A percentile compares a stretch with the other conserved stretches of the same genome.
phyloP scores from a whole-genome alignment of 2,888 invertebrate genomes.

The Calliphora vomitoria region DNA sequence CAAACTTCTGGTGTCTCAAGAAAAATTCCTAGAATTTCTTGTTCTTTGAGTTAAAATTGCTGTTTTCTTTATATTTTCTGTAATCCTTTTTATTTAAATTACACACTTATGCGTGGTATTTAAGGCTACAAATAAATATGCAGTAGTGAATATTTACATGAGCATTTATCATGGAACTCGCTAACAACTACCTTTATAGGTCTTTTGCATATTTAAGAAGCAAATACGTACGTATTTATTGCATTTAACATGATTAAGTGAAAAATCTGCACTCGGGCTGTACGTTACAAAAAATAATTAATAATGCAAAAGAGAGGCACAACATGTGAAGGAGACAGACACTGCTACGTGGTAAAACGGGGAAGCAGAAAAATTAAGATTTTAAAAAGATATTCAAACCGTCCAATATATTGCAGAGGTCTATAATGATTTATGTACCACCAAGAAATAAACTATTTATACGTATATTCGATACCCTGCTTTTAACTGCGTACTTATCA shows the following conservation, averaged over 20 bases:
- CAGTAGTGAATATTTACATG: constrained; percentile 28
- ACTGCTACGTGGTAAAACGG: neutral
- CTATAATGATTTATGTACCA: too few species aligned
- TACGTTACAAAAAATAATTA: constrained; percentile 41
- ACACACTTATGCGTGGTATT: neutral
- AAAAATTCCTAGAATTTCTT: neutral
- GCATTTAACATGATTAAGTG: constrained; percentile 40
- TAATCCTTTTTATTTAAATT: neutral
- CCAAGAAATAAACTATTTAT: too few species aligned
- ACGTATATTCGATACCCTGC: too few species aligned
- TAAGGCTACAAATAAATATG: neutral
- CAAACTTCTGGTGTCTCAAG: neutral
- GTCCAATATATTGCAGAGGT: too few species aligned
- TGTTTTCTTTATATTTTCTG: neutral
- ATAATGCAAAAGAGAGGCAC: constrained; percentile 30
- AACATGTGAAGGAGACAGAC: constrained; percentile 20
- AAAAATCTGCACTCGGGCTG: constrained; percentile 43
- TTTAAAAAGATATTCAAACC: neutral
- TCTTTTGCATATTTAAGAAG: constrained; percentile 55
- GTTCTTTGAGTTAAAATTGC: neutral
- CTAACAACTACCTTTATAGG: constrained; percentile 48
- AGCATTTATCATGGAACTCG: constrained; percentile 19
- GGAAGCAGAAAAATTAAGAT: neutral
- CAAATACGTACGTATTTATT: constrained; percentile 18
- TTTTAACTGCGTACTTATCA: too few species aligned